Conservation (phyloP, 30 jellyfish, hydroid and myxozoan species). For the Aurelia sp. region DNA sequence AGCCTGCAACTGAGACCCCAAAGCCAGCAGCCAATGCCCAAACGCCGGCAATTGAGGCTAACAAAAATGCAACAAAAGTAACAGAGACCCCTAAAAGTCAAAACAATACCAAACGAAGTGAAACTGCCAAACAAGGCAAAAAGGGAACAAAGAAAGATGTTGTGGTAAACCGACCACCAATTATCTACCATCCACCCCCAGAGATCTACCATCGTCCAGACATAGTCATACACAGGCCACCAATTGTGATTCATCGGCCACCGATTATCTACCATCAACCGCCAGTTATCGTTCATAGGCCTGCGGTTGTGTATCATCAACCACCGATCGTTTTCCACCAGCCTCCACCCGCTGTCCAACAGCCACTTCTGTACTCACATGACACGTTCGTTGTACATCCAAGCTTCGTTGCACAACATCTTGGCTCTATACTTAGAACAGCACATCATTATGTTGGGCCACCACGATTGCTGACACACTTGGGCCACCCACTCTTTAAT, state of each 20-base stretch:
- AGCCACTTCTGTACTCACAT: slow-evolving; percentile 84
- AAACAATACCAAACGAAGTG: slow-evolving; percentile 66
- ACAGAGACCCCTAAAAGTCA: neutral
- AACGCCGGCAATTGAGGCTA: neutral
- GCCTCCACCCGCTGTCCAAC: slow-evolving; percentile 96
- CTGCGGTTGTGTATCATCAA: slow-evolving; percentile 94
- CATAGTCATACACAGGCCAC: slow-evolving; percentile 88
- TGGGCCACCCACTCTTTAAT: slow-evolving; percentile 88
- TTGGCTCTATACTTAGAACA: slow-evolving; percentile 91
- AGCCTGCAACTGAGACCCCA: neutral
- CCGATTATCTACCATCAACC: slow-evolving; percentile 93
- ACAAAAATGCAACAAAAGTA: neutral
- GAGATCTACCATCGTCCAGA: slow-evolving; percentile 98
- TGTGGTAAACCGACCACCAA: slow-evolving; percentile 96
- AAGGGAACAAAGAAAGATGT: slow-evolving; percentile 94
- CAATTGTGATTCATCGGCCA: slow-evolving; percentile 88
- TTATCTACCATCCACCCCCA: slow-evolving; percentile 98
- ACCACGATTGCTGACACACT: slow-evolving; percentile 84
- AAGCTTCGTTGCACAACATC: slow-evolving; percentile 97
- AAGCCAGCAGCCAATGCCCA: neutral
- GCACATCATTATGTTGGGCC: slow-evolving; percentile 98
- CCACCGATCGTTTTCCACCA: slow-evolving; percentile 93
- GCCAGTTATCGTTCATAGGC: slow-evolving; percentile 88
- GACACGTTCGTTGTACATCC: slow-evolving; percentile 95
- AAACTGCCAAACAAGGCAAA: slow-evolving; percentile 65